Evolutionary conservation across 2,888 invertebrate species (phyloP).

Genomic region (Perizoma affinitatum): DNA sequence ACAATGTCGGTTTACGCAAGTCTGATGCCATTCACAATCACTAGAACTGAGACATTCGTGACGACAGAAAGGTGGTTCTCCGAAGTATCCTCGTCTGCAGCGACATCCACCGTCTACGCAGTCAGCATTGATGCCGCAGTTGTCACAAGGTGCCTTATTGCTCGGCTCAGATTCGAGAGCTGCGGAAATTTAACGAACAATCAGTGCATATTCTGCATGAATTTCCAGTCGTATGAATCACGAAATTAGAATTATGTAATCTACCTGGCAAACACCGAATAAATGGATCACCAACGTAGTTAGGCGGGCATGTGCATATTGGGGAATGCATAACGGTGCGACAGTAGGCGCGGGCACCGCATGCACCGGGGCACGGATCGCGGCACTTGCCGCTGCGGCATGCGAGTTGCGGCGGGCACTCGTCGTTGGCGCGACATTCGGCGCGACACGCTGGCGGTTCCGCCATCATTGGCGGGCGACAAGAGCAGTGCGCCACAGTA

Average conservation of each 20-base stretch:
- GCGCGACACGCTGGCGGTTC: slow-evolving; percentile 91
- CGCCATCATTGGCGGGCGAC: slow-evolving; percentile 87
- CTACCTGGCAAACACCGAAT: slow-evolving; percentile 86
- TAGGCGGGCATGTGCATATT: slow-evolving; percentile 88
- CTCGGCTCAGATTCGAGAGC: slow-evolving; percentile 57
- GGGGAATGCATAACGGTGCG: slow-evolving; percentile 89
- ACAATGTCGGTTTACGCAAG: slow-evolving; percentile 89
- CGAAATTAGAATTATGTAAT: slow-evolving; percentile 25
- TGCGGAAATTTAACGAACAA: slow-evolving; percentile 15
- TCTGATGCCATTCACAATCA: slow-evolving; percentile 87
- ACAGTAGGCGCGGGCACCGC: slow-evolving; percentile 90
- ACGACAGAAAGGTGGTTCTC: slow-evolving; percentile 89
- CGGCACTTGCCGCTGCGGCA: slow-evolving; percentile 87
- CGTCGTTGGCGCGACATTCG: slow-evolving; percentile 88
- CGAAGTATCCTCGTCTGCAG: slow-evolving; percentile 87
- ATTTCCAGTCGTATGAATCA: background rate
- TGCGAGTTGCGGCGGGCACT: slow-evolving; percentile 86
- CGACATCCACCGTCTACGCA: slow-evolving; percentile 88
- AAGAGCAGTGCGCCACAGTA: slow-evolving; percentile 87
- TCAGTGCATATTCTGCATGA: background rate
- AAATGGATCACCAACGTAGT: slow-evolving; percentile 91
- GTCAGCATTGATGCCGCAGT: slow-evolving; percentile 91
- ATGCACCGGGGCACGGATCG: slow-evolving; percentile 90
- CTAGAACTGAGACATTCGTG: slow-evolving; percentile 89
- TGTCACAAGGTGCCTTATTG: slow-evolving; percentile 84